Conservation (phyloP, 1,140 invertebrate species). For the Drosophila kikkawai region DNA sequence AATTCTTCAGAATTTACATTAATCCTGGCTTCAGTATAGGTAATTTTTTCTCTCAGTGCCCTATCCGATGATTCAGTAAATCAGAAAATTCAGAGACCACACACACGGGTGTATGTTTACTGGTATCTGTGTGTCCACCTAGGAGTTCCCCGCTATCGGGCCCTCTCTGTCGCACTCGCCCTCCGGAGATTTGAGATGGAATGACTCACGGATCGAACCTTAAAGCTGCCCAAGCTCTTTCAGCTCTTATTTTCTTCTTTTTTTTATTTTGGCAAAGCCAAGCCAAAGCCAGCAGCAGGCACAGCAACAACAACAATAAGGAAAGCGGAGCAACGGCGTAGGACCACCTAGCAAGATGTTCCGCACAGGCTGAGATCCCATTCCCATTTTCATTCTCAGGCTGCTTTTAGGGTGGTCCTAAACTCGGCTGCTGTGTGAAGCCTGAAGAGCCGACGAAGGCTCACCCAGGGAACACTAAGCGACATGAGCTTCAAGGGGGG, state of each 20-base stretch:
- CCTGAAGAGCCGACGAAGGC: conserved; percentile 59
- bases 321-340: conserved; percentile 20
- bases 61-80: conserved; percentile 69
- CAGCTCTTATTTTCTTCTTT: conserved; percentile 1
- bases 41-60: conserved; percentile 17
- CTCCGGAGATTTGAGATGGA: conserved; percentile 27
- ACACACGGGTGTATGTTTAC: conserved; percentile 46
- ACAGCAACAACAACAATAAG: conserved; percentile 12
- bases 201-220: conserved; percentile 53
- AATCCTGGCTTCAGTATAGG: too few relatives aligned
- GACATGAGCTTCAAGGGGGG: conserved; percentile 24
- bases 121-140: conserved; percentile 57
- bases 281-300: conserved; percentile 13
- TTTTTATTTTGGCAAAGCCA: conserved; percentile 66
- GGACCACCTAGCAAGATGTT: conserved; percentile 52
- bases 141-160: conserved; percentile 63
- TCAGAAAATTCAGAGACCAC: conserved; percentile 66
- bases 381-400: conserved; percentile 47
- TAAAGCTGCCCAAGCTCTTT: conserved; percentile 52
- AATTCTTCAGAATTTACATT: too few relatives aligned
- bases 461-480: conserved; percentile 48
- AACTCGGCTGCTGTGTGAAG: conserved; percentile 42
- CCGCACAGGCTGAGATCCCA: conserved; percentile 29
- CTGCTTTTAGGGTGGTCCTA: conserved; percentile 73
- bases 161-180: conserved; percentile 33